Conservation (phyloP, 2,888 invertebrate genomes). For the Portevinia maculata region DNA sequence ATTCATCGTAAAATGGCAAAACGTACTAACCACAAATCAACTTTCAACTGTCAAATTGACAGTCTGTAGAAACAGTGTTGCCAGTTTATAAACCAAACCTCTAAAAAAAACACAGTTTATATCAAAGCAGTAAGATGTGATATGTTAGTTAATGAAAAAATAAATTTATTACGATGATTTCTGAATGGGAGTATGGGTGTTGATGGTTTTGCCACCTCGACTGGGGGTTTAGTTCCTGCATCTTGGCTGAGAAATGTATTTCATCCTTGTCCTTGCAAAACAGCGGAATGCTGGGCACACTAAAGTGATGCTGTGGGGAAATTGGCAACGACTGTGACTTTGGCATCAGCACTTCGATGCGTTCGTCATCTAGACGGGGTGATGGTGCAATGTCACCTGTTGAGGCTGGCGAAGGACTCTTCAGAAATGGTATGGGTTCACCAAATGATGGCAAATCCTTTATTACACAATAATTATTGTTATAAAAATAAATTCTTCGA, state of each 20-base stretch:
- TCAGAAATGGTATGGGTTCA: constrained; percentile 65
- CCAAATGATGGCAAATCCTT: constrained; percentile 70
- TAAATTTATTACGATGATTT: too few species aligned
- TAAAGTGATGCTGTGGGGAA: constrained; percentile 77
- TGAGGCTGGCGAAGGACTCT: constrained; percentile 69
- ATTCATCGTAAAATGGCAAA: too few species aligned
- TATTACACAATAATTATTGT: too few species aligned
- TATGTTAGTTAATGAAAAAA: too few species aligned
- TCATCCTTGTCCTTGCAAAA: constrained; percentile 60
- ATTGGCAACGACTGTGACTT: constrained; percentile 81
- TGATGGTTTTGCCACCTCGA: constrained; percentile 51
- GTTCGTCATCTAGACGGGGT: constrained; percentile 77
- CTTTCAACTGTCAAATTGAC: too few species aligned
- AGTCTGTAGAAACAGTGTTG: too few species aligned
- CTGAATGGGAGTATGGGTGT: constrained; percentile 24
- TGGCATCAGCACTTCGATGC: constrained; percentile 76
- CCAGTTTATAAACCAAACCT: too few species aligned
- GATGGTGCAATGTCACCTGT: constrained; percentile 78
- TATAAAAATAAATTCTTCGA: too few species aligned
- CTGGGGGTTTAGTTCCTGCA: constrained; percentile 35
- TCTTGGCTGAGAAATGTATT: constrained; percentile 54
- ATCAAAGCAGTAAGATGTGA: too few species aligned
- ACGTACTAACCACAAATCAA: too few species aligned
- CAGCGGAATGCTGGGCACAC: constrained; percentile 70
- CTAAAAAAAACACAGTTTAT: too few species aligned